Base-by-base conservation (phyloP, 2,888 invertebrate species). In the Andrena hattorfiana region DNA sequence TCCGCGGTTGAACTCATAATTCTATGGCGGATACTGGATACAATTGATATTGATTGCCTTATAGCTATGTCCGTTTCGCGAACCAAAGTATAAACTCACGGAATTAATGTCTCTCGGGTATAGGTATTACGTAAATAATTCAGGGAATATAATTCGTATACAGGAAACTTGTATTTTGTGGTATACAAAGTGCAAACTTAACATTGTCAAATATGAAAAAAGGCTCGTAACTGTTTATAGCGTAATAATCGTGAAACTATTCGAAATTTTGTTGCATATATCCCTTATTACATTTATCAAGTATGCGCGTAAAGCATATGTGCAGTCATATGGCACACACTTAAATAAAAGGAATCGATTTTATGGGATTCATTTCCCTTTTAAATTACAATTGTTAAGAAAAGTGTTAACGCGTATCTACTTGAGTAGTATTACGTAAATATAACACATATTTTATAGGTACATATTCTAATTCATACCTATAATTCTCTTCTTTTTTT, bases 291-390 rank as follows among this genome's bases (percentile, higher is more conserved):
- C 16, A 54, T 70, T 62, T 68, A 69, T 69, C 69, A 70, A 6
- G 35, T 32, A 20, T 35, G n/a, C 56, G 16, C 3, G 35, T 30
- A 48, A 67, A 66, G 49, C 66, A 77, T 72, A 42, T 60, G 77
- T 10, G 26, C 35, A 32, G n/a, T 42, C 66, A 60, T 28, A 60
- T 60, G 72, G 8, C 59, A 42, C 13, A 30, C 16, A 28, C 49
- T 10, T n/a, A 51, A 48, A 30, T 51, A 35, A 72, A 51, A 59
- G 63, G 51, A 78, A 60, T 71, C 60, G 68, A 59, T 59, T 72
- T 49, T 69, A 32, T 48, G 5, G 68, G 62, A 62, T 56, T 16
- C n/a, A 49, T n/a, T 72, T 56, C 6, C 10, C 0, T 3, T 23
- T 8, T 30, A 32, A 16, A 23, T 49, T 49, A 20, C 5, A 13